Conservation (phyloP, 2,888 invertebrate genomes). For the Pristionchus entomophagus region DNA sequence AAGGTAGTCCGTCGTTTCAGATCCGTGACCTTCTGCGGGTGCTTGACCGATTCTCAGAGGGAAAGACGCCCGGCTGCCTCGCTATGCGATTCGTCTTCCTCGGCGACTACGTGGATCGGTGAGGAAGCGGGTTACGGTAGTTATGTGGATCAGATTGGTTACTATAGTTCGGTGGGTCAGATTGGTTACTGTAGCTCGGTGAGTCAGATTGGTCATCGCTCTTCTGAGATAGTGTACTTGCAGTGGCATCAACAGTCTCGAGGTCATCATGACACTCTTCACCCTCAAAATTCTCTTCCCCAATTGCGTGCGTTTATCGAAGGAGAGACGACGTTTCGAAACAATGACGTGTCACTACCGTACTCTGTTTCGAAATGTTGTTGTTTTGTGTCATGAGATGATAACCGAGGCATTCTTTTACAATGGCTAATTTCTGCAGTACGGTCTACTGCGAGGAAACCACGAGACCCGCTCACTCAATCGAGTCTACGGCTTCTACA, state of each 20-base stretch:
- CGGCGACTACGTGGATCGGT: slow-evolving; percentile 40
- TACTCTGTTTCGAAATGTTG: not conserved
- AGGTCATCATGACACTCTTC: slow-evolving; percentile 29
- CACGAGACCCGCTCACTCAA: slow-evolving; percentile 42
- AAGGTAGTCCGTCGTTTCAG: not conserved
- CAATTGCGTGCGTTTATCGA: not conserved
- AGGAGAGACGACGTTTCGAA: not conserved
- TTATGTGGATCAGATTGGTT: not conserved
- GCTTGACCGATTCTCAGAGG: slow-evolving; percentile 21
- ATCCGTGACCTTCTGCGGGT: slow-evolving; percentile 1
- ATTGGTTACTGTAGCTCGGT: too few relatives aligned
- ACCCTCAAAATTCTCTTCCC: slow-evolving; percentile 38
- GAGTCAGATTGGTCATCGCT: not conserved
- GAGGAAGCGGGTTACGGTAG: not conserved
- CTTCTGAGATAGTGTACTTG: too few relatives aligned
- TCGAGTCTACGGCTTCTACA: slow-evolving; percentile 36
- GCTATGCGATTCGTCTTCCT: slow-evolving; percentile 42
- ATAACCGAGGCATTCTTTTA: too few relatives aligned
- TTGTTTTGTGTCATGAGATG: too few relatives aligned
- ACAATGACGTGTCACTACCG: not conserved
- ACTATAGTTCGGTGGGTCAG: slow-evolving; percentile 12
- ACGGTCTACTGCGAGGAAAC: slow-evolving; percentile 30
- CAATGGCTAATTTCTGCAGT: slow-evolving; percentile 6
- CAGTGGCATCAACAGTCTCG: not conserved
- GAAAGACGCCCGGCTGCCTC: slow-evolving; percentile 29